phyloP scores from a whole-genome alignment of 2,797 vertebrate species.

The Hemitrygon akajei region DNA sequence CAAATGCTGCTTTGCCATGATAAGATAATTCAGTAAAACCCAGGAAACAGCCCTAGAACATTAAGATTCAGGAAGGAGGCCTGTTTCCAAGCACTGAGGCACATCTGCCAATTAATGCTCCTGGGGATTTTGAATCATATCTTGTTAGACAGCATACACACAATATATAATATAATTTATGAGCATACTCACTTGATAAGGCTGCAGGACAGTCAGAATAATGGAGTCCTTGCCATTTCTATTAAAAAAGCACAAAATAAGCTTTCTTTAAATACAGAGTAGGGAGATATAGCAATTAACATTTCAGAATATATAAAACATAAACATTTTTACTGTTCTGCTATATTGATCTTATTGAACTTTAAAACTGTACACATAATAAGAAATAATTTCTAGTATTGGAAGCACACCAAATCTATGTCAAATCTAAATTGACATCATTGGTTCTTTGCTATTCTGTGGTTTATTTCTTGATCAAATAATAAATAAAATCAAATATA shows the following conservation, averaged over 20 bases:
- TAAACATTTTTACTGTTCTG: background rate
- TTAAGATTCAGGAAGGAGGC: too few species aligned
- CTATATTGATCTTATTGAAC: background rate
- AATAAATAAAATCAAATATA: background rate
- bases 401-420: background rate
- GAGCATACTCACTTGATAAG: slow-evolving; percentile 79
- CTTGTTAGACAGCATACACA: background rate
- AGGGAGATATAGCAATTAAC: background rate
- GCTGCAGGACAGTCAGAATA: slow-evolving; percentile 88
- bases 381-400: background rate
- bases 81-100: background rate
- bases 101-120: background rate
- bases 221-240: slow-evolving; percentile 87
- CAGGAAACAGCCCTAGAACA: background rate
- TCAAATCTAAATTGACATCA: background rate
- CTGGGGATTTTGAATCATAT: background rate
- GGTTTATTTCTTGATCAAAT: background rate
- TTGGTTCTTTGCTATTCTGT: background rate
- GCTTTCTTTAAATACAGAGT: background rate
- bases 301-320: background rate
- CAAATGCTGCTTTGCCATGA: background rate
- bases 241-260: slow-evolving; percentile 40
- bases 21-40: background rate
- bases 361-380: background rate
- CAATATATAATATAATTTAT: background rate